Evolutionary conservation across 1,140 invertebrate species (phyloP).

Genomic region (Ceratosolen fusciceps): DNA sequence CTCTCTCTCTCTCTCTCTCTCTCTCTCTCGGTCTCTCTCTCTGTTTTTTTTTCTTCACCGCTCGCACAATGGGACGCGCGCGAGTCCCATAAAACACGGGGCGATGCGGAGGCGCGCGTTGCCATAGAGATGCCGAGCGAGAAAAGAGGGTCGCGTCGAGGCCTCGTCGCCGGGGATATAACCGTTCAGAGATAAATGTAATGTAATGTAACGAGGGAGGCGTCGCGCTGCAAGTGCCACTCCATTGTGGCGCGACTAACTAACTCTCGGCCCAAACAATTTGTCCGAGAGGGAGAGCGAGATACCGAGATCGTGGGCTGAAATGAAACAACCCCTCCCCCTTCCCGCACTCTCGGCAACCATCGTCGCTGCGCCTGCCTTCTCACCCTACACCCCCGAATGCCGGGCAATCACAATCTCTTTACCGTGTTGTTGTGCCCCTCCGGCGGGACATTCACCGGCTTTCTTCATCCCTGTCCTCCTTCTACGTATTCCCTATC

Average conservation of each 20-base stretch:
- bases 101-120: constrained; percentile 54
- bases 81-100: constrained; percentile 21
- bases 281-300: constrained; percentile 59
- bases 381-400: constrained; percentile 41
- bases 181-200: constrained; percentile 68
- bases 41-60: background rate
- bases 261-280: constrained; percentile 70
- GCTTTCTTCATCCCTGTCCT: background rate
- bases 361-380: background rate
- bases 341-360: no score
- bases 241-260: constrained; percentile 68
- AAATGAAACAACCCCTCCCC: background rate
- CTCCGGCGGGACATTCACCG: constrained; percentile 1
- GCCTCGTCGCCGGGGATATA: constrained; percentile 51
- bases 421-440: constrained; percentile 55
- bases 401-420: constrained; percentile 57
- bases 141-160: constrained; percentile 52
- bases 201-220: constrained; percentile 65
- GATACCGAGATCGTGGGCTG: background rate
- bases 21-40: no score
- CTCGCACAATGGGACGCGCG: background rate
- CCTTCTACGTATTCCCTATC: background rate
- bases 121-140: constrained; percentile 61
- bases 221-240: constrained; percentile 64
- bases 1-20: no score